These are phyloP conservation scores for Phyllotreta striolata DNA, from an alignment of 2,888 invertebrate species.

Conservation along the genomic window DNA sequence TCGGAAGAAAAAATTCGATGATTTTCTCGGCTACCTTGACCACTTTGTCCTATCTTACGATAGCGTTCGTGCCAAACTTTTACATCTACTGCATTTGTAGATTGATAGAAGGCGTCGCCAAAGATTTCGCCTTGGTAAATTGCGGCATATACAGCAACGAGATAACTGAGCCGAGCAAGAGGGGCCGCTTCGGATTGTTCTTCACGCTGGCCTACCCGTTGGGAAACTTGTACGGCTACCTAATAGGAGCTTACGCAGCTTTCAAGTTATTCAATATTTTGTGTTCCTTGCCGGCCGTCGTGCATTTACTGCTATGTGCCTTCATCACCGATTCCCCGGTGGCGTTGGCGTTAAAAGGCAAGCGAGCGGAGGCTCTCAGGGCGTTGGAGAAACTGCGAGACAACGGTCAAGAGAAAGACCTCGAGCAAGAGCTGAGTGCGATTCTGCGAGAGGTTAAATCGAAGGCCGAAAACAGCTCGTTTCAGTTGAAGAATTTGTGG, in stretches of 20 bases:
- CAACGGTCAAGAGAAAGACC: neutral
- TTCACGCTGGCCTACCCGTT: neutral
- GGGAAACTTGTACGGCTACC: neutral
- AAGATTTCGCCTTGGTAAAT: neutral
- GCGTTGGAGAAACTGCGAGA: neutral
- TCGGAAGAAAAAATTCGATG: constrained; percentile 16
- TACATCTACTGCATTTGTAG: constrained; percentile 4
- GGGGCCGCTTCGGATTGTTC: neutral
- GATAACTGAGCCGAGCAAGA: constrained; percentile 6
- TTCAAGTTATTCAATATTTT: constrained; percentile 4
- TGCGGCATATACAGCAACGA: constrained; percentile 3
- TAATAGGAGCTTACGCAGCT: neutral
- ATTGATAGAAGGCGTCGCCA: neutral
- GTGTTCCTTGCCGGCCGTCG: neutral
- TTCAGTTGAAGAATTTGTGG: too few species aligned
- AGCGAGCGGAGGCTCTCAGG: neutral
- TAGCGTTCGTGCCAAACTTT: constrained; percentile 9
- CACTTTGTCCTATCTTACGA: neutral
- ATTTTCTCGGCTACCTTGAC: neutral
- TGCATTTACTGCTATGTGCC: neutral
- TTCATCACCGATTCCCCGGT: constrained; percentile 13
- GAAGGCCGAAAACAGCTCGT: too few species aligned
- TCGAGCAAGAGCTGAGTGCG: too few species aligned
- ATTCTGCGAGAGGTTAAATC: too few species aligned
- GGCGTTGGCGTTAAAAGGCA: neutral